Evolutionary conservation across 2,888 invertebrate genomes (phyloP), one percentile per base, ranked within the genome.

Genomic region (Cecidostiba fungosa): DNA sequence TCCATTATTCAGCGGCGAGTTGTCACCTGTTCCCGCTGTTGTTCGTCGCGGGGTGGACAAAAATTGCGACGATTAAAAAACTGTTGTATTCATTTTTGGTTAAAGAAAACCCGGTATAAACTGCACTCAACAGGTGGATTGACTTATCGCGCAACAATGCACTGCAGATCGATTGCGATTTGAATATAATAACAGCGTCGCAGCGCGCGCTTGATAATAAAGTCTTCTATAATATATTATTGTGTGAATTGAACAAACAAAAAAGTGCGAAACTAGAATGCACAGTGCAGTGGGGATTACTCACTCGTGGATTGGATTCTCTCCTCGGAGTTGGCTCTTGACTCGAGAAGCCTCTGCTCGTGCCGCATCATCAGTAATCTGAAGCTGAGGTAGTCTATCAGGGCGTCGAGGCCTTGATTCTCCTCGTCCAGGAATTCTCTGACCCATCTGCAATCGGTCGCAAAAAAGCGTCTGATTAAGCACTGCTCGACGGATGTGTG

Each of bases 341-440:
- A 96, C 90, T 97, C 96, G 87, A 96, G 96, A 89, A 97, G 95
- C 89, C 97, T 95, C 94, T 97, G 97, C 93, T 98, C 98, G 93
- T 97, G 97, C 89, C 97, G 95, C 98, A 99, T 98, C 97, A 98
- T 98, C 92, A 97, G 97, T 92, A 98, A 95, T 90, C 98, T 95
- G 95, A 98, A 98, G 95, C 98, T 98, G 91, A 99, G 96, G 95
- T 99, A 99, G 94, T 99, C 99, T 90, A 99, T 98, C 89, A 99
- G 95, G 88, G 99, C 98, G 94, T 99, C 99, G 89, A 99, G 94
- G 23, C 99, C 99, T 92, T 97, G 97, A 94, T 99, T 99, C 89
- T 97, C 97, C 90, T 99, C 98, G 94, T 98, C 98, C 87, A 99
- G 95, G 94, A 99, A 99, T 94, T 99, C 98, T 91, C 98, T 96